Base-by-base conservation (phyloP, 2,797 vertebrate species). In the Kryptopterus vitreolus region DNA sequence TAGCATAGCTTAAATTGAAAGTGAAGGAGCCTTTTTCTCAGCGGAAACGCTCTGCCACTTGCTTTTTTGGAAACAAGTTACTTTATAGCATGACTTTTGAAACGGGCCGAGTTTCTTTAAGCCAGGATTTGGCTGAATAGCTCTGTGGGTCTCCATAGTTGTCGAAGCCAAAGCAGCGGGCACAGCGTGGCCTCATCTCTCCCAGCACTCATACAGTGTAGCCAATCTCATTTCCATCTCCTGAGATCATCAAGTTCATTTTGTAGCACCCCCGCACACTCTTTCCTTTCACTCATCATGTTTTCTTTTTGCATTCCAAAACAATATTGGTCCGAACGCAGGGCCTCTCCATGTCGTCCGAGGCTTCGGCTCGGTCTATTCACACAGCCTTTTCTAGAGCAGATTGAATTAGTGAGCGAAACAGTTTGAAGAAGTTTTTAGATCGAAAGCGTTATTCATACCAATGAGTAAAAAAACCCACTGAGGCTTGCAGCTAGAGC, bases 241-340 rank as follows among this genome's bases (percentile, higher is more conserved):
- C 85, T 87, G 91, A 93, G 92, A 94, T 93, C 93, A 94, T 92
- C 92, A 93, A 92, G 93, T 94, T 94, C 93, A 93, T 93, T 93
- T 93, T 90, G 91, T 90, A 91, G 90, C 57, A 31, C 75, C 78
- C 77, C 65, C 53, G 10, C 38, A 43, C 38, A 12, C 29, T 5
- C 48, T 33, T 38, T 76, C 79, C 75, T 87, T 89, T 85, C 89
- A 88, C 78, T 81, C 78, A 68, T 85, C 84, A 77, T 86, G 85
- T 87, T 87, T 87, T 87, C 84, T 84, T 82, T 91, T 91, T 87
- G 90, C 89, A 87, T 90, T 88, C 91, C 89, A 90, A 91, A 93
- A 94, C 92, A 94, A 94, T 93, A 94, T 93, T 93, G 90, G 91
- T 89, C 91, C 90, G 87, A 81, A 92, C 92, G 90, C 91, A 91